phyloP scores from a whole-genome alignment of 1,140 invertebrate genomes.

The Megalonaias nervosa region DNA sequence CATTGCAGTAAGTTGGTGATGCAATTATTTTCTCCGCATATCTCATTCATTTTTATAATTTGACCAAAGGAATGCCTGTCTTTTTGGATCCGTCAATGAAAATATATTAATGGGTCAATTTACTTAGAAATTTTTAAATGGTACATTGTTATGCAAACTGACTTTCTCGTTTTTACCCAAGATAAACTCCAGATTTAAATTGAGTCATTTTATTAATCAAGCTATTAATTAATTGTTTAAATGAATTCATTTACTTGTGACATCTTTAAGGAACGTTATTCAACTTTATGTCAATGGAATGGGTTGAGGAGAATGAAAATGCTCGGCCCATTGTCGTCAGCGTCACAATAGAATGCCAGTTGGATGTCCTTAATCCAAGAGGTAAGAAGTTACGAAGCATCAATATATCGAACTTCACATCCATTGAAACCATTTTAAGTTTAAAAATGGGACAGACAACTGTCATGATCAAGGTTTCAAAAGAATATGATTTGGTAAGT shows the following conservation, averaged over 20 bases:
- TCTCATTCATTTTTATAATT: too few species aligned
- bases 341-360: conserved; percentile 29
- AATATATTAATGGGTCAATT: too few species aligned
- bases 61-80: too few species aligned
- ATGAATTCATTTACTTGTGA: not conserved
- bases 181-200: too few species aligned
- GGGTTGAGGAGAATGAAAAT: conserved; percentile 20
- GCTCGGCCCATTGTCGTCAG: conserved; percentile 23
- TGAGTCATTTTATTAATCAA: not conserved
- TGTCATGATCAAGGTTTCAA: conserved; percentile 87
- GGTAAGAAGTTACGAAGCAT: conserved; percentile 67
- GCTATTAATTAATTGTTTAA: not conserved
- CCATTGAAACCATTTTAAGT: conserved; percentile 78
- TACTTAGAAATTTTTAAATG: too few species aligned
- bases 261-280: not conserved
- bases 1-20: too few species aligned
- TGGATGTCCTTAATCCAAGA: conserved; percentile 16
- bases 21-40: too few species aligned
- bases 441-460: conserved; percentile 82
- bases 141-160: too few species aligned
- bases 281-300: conserved; percentile 9
- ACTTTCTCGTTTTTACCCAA: too few species aligned
- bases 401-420: conserved; percentile 80
- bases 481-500: conserved; percentile 86
- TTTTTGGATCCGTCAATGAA: too few species aligned